Evolutionary conservation across 2,113 vertebrate species (phyloP), one percentile per base, ranked within the genome.

Genomic region (Lanius collurio): DNA sequence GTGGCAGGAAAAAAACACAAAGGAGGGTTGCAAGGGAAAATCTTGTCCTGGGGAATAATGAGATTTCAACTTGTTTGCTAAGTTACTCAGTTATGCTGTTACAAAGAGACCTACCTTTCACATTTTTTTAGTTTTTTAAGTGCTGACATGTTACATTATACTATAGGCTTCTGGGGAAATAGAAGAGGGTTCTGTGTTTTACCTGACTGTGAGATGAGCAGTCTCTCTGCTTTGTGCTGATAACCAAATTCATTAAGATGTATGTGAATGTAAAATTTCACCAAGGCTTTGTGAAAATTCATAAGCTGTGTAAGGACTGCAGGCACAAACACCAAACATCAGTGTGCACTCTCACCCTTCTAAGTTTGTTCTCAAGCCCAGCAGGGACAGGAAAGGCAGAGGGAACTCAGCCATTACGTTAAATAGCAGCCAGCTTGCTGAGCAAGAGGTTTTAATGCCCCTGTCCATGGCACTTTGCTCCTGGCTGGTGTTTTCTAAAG

Each of bases 271-370:
- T 16, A 47, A 49, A 44, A 42, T 63, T 81, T 35, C 28, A 53
- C 21, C 50, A 65, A 52, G 56, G 26, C 35, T 42, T 78, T 24
- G 39, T 93, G 55, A 74, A 62, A 63, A 50, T 67, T 84, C 28
- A 42, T 11, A 22, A 26, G 3, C 60, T 35, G 5, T 27, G 6
- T 55, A 30, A 57, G 19, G 31, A 62, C 27, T 1, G 2, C 19
- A 12, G 21, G 21, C 9, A 42, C 46, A 69, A 90, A 63, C 30
- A 21, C 12, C 22, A 31, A 56, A 71, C 15, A 33, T 55, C 8
- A 26, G 13, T 27, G 30, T 0, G 1, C 1, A 0, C 5, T 39
- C 31, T 46, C 1, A 8, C 19, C 21, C 7, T 59, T 77, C 31
- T 2, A 0, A 39, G 28, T 10, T 82, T 84, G 42, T 53, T 71